These are phyloP conservation scores for Tribolium madens DNA, from an alignment of 1,140 invertebrate genomes.

Conservation along the genomic window DNA sequence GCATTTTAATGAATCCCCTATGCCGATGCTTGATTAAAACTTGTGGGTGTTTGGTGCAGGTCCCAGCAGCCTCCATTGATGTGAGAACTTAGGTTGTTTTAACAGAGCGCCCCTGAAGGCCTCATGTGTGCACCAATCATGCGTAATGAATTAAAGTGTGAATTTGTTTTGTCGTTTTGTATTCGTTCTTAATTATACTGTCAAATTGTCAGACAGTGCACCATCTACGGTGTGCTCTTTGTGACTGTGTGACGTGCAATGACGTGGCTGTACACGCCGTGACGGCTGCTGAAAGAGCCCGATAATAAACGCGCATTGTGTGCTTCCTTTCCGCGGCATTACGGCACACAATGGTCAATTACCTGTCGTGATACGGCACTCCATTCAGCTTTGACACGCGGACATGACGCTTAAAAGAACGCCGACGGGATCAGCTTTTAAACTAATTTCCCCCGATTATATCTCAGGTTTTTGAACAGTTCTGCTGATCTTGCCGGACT, in stretches of 20 bases:
- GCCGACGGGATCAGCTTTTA: conserved; percentile 46
- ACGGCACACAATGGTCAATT: conserved; percentile 61
- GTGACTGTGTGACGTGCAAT: conserved; percentile 57
- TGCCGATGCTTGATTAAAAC: not conserved
- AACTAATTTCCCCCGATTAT: conserved; percentile 55
- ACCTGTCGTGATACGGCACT: conserved; percentile 61
- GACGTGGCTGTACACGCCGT: conserved; percentile 54
- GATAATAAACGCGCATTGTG: conserved; percentile 62
- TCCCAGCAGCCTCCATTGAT: not conserved
- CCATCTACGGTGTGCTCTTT: conserved; percentile 54
- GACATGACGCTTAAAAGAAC: conserved; percentile 49
- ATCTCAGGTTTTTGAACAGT: conserved; percentile 48
- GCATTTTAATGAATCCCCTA: not conserved
- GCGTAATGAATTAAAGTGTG: conserved; percentile 46
- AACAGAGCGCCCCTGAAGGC: not conserved
- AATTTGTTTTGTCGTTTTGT: conserved; percentile 58
- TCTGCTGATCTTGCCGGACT: conserved; percentile 43
- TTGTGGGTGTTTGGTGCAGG: not conserved
- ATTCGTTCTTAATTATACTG: conserved; percentile 61
- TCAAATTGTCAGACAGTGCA: conserved; percentile 59
- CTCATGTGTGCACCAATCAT: conserved; percentile 22
- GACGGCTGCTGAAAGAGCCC: conserved; percentile 59
- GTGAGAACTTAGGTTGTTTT: not conserved
- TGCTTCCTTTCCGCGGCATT: conserved; percentile 58
- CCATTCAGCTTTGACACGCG: conserved; percentile 55